Evolutionary conservation across 2,888 invertebrate genomes (phyloP), one percentile per base, ranked within the genome.

Genomic region (Lordiphosa andalusiaca): DNA sequence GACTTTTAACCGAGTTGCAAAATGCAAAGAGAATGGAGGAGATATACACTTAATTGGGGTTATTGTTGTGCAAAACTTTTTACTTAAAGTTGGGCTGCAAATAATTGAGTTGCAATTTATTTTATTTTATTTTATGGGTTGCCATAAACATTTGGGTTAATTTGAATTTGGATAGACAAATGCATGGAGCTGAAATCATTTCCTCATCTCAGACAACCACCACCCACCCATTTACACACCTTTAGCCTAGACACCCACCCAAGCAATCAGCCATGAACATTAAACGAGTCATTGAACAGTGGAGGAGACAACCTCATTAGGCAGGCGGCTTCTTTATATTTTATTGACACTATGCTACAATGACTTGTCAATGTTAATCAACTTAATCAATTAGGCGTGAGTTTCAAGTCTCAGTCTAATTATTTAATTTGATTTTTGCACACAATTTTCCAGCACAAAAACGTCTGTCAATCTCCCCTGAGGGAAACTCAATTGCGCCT

Each of bases 1-100:
- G 85, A 82, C 81, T 83, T 83, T 75, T 73, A 75, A 64, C 83
- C 76, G 63, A 78, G 64, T 82, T 71, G 74, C 62, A 74, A 55
- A 65, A 69, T 82, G 69, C 80, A 71, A 30, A 51, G n/a, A 44
- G 44, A 46, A 42, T 38, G 33, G 12, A 16, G 13, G 55, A 51
- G 21, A 35, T 16, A 21, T 21, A 21, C 53, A 55, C 82, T 73
- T 82, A 82, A 75, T 82, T 82, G 73, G 67, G 69, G 65, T 65
- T 30, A 65, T 73, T 70, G 57, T 70, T 65, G 46, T 54, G 60
- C 58, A 52, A 50, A 63, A 50, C 41, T 63, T 63, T 13, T 46
- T 13, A 12, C 13, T 16, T 25, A 30, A 30, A 33, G 16, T 44
- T 33, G 33, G 16, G 35, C 6, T 30, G 42, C 16, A 47, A 51